phyloP scores from a whole-genome alignment of 1,140 invertebrate species.

The Zophobas morio region DNA sequence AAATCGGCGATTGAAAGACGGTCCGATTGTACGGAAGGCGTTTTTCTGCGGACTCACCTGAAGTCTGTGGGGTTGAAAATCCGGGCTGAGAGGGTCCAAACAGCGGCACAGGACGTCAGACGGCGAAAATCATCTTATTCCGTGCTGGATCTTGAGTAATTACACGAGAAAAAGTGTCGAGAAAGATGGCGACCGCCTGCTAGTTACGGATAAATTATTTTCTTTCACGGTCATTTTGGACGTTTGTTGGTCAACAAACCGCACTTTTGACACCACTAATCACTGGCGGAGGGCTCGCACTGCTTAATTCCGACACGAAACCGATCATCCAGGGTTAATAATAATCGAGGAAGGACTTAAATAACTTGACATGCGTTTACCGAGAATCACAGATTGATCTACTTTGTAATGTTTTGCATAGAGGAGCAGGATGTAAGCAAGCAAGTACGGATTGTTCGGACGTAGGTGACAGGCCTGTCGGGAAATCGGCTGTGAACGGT shows the following conservation, averaged over 20 bases:
- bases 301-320: constrained; percentile 24
- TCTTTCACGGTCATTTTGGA: constrained; percentile 69
- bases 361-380: constrained; percentile 61
- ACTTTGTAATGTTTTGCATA: constrained; percentile 67
- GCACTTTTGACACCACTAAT: constrained; percentile 60
- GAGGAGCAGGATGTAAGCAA: constrained; percentile 64
- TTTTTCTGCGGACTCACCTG: constrained; percentile 8
- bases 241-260: constrained; percentile 66
- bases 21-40: constrained; percentile 39
- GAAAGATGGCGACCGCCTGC: constrained; percentile 73
- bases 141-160: constrained; percentile 62
- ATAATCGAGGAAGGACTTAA: constrained; percentile 35
- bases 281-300: constrained; percentile 27
- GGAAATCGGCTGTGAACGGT: constrained; percentile 64
- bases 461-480: constrained; percentile 65
- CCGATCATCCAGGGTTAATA: constrained; percentile 24
- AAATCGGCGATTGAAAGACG: constrained; percentile 60
- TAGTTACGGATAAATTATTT: constrained; percentile 72
- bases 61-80: constrained; percentile 30
- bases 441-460: constrained; percentile 59
- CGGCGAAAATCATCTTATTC: constrained; percentile 52
- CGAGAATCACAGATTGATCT: constrained; percentile 66
- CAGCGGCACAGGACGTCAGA: constrained; percentile 47
- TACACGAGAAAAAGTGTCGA: constrained; percentile 69
- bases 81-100: constrained; percentile 25